Evolutionary conservation across 1,140 invertebrate genomes (phyloP), one percentile per base, ranked within the genome.

Genomic region (Drosophila lini): DNA sequence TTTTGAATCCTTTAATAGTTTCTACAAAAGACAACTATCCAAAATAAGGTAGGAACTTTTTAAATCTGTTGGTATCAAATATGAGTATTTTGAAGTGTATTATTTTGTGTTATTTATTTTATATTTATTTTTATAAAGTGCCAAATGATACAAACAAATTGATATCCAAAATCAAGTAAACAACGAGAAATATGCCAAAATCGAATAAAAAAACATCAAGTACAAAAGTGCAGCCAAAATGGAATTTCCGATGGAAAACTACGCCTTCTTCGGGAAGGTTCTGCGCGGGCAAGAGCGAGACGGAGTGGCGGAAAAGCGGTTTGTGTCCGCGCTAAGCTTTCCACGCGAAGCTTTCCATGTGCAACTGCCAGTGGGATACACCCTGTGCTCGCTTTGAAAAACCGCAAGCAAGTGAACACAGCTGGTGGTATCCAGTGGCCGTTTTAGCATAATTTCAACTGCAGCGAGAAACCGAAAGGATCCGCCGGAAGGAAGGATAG

Each of bases 341-440:
- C 19, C 38, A 42, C 44, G 41, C 56, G 64, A 81, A 75, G 92
- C 93, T 75, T 89, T 89, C 92, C 84, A 92, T 56, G 55, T 91
- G 90, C 88, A 76, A 81, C 70, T 93, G 93, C 93, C 93, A 93
- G 95, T 95, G 97, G 97, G 97, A 96, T 95, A 97, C 97, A 97
- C 96, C 96, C 97, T 97, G 97, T 95, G 97, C 97, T 97, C 96
- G 95, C 97, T 97, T 95, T 93, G 93, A 93, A 94, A 93, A 94
- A 93, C 94, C 93, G 92, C 94, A 93, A 94, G 93, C 94, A 86
- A 96, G 97, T 98, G 97, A 98, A 98, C 97, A 98, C 97, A 98
- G 97, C 97, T 98, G 97, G 97, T 98, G 97, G 97, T 98, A 97
- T 97, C 97, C 97, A 97, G 96, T 97, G 93, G 93, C 94, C 77